A percentile compares a stretch with the other conserved stretches of the same genome.
Conservation (phyloP, 1,140 invertebrate species). For the Pseudomyrmex sp. region DNA sequence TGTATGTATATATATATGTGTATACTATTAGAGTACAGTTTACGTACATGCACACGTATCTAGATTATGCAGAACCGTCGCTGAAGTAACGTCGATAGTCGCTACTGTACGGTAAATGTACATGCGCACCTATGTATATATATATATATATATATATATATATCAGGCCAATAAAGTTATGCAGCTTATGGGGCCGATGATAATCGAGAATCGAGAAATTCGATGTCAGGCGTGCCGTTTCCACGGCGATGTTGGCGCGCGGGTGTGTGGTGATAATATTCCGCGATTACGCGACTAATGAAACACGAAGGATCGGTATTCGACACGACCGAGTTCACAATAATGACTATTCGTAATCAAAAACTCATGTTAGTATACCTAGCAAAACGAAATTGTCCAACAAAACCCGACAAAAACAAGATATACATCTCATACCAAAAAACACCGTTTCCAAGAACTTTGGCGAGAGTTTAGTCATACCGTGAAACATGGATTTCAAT, state of each 20-base stretch:
- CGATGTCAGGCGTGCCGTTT: not conserved
- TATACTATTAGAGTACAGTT: conserved; percentile 39
- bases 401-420: conserved; percentile 80
- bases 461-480: conserved; percentile 65
- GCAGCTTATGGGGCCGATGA: conserved; percentile 42
- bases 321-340: conserved; percentile 60
- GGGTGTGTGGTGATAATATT: not conserved
- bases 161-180: conserved; percentile 45
- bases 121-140: conserved; percentile 44
- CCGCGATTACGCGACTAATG: conserved; percentile 14
- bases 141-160: too few relatives aligned
- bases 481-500: conserved; percentile 72
- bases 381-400: conserved; percentile 72
- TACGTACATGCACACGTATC: conserved; percentile 60
- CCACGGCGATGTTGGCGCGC: not conserved
- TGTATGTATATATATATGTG: not conserved
- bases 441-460: conserved; percentile 78
- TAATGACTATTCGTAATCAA: conserved; percentile 47
- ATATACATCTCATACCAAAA: conserved; percentile 76
- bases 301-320: conserved; percentile 28
- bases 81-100: conserved; percentile 13
- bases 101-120: conserved; percentile 55
- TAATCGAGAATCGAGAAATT: conserved; percentile 29
- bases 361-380: conserved; percentile 77
- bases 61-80: conserved; percentile 19